Conservation (phyloP, 2,888 invertebrate genomes). For the Griposia aprilina region DNA sequence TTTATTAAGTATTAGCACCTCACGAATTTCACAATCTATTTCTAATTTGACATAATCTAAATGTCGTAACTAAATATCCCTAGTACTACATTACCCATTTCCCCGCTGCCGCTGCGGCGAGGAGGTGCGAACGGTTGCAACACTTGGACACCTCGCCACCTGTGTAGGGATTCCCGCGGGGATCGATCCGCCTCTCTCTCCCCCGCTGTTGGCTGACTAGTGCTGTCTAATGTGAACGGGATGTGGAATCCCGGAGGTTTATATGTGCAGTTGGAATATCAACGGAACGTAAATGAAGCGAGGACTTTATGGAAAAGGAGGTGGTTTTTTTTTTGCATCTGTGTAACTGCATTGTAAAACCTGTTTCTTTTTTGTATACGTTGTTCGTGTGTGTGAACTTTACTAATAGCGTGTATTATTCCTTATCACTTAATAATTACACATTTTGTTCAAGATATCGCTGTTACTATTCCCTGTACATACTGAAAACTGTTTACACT, state of each 20-base stretch:
- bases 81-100: slow-evolving; percentile 18
- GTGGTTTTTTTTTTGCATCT: slow-evolving; percentile 15
- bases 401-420: not conserved
- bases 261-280: slow-evolving; percentile 44
- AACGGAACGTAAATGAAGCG: slow-evolving; percentile 38
- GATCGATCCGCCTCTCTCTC: slow-evolving; percentile 69
- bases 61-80: slow-evolving; percentile 24
- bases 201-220: slow-evolving; percentile 52
- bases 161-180: slow-evolving; percentile 74
- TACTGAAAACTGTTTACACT: not conserved
- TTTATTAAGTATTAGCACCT: not conserved
- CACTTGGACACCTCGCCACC: slow-evolving; percentile 67
- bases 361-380: not conserved
- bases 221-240: slow-evolving; percentile 43
- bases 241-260: slow-evolving; percentile 47
- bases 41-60: not conserved
- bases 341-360: not conserved
- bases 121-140: slow-evolving; percentile 61
- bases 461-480: not conserved
- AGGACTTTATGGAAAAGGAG: slow-evolving; percentile 30
- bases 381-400: not conserved
- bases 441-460: not conserved
- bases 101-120: slow-evolving; percentile 48
- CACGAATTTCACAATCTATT: not conserved
- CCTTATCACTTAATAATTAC: not conserved